Conservation (phyloP, 2,113 vertebrate genomes). For the Corvus moneduloides region DNA sequence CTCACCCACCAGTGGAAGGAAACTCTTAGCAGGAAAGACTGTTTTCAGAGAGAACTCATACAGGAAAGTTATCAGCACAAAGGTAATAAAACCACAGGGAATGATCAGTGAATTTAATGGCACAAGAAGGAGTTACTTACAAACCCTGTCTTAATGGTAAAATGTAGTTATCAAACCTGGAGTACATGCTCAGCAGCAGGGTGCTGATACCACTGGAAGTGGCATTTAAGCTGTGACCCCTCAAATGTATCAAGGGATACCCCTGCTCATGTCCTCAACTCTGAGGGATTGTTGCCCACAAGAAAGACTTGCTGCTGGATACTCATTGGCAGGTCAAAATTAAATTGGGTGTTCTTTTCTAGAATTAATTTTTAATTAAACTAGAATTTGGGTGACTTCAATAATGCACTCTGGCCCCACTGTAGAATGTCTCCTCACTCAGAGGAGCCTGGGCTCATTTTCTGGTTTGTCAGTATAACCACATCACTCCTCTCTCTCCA, state of each 20-base stretch:
- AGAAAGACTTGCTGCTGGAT: not conserved
- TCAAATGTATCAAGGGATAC: not conserved
- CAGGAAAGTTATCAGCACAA: not conserved
- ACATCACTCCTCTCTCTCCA: not conserved
- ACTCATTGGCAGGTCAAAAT: not conserved
- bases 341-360: not conserved
- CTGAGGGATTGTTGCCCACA: not conserved
- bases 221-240: not conserved
- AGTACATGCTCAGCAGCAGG: fast-evolving
- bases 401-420: not conserved
- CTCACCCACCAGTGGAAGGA: not conserved
- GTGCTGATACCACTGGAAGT: not conserved
- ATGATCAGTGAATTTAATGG: not conserved
- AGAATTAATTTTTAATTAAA: not conserved
- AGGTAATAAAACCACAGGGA: not conserved
- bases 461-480: not conserved
- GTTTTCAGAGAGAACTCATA: not conserved
- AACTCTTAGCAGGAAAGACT: not conserved
- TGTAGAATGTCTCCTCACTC: not conserved
- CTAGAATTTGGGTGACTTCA: not conserved
- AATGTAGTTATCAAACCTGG: not conserved
- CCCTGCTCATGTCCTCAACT: not conserved
- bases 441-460: not conserved
- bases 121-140: not conserved
- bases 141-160: not conserved